Base-by-base conservation (phyloP, 1,140 invertebrate genomes). In the Chionoecetes opilio region DNA sequence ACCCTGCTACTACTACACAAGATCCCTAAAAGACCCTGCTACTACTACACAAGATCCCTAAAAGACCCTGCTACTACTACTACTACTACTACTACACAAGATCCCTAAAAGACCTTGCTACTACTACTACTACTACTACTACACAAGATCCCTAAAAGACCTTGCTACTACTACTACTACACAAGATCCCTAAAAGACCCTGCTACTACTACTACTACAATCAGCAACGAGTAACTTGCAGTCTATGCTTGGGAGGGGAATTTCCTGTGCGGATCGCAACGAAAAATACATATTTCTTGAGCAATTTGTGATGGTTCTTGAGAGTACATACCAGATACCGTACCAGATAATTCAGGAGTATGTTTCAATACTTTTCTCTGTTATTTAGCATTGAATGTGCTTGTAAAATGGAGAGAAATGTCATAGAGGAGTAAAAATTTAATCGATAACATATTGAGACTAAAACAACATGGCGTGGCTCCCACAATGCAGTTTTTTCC, bases 271-370 rank as follows among this genome's bases (percentile, higher is more conserved):
- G 63, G 63, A 21, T n/a, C 63, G 63, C 63, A 21, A n/a, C 63
- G 63, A 26, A 75, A 17, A 75, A 75, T 75, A 75, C n/a, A 75
- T 75, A 75, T 75, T 75, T 75, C n/a, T 75, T 75, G 63, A 75
- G 26, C n/a, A 26, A 75, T 75, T 75, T 75, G 63, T 75, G 63
- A 75, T 8, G 63, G 63, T 75, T 75, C 63, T n/a, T n/a, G n/a
- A n/a, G n/a, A n/a, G n/a, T n/a, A n/a, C n/a, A n/a, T n/a, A n/a
- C n/a, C n/a, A n/a, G n/a, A n/a, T 75, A 17, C 6, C 21, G n/a
- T 21, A 21, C n/a, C 5, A n/a, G n/a, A 75, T 75, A 75, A 75
- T 75, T 75, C 63, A 26, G 26, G 63, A 46, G 63, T 26, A 8
- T 75, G 63, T 75, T n/a, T 75, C 6, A 5, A 75, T 75, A n/a